Percentiles rank a stretch among this genome's conserved stretches.
Conservation (phyloP, 2,113 vertebrate genomes). For the Austrofundulus limnaeus region DNA sequence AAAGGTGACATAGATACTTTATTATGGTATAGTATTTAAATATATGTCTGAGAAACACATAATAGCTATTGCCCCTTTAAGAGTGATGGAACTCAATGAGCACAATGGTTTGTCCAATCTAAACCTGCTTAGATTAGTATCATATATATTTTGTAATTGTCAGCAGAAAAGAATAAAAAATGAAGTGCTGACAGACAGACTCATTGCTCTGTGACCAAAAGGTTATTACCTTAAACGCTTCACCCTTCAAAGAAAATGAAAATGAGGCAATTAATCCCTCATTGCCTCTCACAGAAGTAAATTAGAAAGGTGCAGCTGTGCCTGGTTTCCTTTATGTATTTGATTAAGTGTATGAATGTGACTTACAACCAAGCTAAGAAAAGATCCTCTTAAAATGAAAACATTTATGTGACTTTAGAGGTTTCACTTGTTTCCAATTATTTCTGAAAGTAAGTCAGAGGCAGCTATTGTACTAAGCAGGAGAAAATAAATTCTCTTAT, state of each 20-base stretch:
- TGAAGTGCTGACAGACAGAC: neutral
- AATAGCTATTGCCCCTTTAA: no score
- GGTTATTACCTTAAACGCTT: neutral
- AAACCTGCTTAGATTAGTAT: neutral
- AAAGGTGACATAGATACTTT: no score
- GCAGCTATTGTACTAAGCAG: neutral
- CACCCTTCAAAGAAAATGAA: neutral
- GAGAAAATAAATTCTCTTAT: no score
- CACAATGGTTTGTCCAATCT: no score
- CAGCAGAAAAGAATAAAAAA: neutral
- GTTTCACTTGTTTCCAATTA: neutral
- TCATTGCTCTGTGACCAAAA: neutral
- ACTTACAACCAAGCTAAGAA: neutral
- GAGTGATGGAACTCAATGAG: neutral
- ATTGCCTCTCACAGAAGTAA: neutral
- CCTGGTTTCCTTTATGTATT: neutral
- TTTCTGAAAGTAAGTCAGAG: neutral
- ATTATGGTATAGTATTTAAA: no score
- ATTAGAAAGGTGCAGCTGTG: neutral
- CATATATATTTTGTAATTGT: neutral
- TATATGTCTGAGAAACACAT: no score
- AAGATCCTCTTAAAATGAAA: neutral
- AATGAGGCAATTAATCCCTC: conserved; percentile 9
- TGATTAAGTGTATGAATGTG: neutral
- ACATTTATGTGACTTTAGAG: neutral